These are phyloP conservation scores for Antrozous pallidus DNA, from an alignment of 2,797 vertebrate genomes.

Conservation along the genomic window DNA sequence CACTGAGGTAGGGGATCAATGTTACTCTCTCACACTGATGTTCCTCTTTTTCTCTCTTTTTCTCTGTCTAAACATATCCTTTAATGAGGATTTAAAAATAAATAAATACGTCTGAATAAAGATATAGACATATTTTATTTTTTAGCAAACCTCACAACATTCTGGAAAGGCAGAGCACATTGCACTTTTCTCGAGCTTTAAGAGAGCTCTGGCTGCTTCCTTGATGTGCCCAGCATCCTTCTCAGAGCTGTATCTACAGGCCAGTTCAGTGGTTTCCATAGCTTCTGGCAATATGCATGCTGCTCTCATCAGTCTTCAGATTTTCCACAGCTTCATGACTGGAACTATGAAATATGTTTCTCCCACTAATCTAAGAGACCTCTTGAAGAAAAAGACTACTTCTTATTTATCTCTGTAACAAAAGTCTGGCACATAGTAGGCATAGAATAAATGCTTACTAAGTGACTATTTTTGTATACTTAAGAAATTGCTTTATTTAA, in stretches of 20 bases:
- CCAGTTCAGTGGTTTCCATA: neutral
- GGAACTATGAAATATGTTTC: neutral
- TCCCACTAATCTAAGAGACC: neutral
- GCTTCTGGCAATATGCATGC: neutral
- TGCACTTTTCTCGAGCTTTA: neutral
- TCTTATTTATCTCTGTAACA: neutral
- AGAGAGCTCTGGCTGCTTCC: neutral
- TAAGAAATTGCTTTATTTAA: constrained; percentile 2
- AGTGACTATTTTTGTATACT: neutral
- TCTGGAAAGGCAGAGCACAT: neutral
- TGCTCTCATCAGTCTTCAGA: neutral
- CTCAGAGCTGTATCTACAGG: neutral
- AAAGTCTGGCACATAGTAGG: neutral
- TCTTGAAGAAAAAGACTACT: neutral
- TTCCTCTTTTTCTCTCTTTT: neutral
- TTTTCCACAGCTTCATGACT: neutral
- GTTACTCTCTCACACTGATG: neutral
- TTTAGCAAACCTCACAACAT: neutral
- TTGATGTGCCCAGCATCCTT: neutral
- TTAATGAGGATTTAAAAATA: neutral
- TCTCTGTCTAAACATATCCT: neutral
- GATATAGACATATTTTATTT: neutral
- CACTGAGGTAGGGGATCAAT: neutral
- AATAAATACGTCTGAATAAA: neutral
- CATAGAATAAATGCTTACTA: neutral